These are phyloP conservation scores for Lepidurus packardi DNA, from an alignment of 1,140 invertebrate genomes.

Conservation along the genomic window DNA sequence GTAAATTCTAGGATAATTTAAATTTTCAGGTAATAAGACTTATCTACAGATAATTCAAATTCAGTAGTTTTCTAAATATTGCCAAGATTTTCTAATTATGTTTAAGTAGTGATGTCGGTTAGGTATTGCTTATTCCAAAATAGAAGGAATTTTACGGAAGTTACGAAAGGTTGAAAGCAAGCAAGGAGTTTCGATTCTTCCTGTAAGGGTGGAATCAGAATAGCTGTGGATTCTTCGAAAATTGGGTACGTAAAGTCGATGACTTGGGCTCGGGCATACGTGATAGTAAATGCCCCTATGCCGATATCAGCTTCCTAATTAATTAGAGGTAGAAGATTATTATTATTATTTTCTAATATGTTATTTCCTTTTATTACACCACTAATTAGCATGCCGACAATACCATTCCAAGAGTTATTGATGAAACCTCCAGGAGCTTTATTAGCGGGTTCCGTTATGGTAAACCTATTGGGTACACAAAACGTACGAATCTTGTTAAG, in stretches of 20 bases:
- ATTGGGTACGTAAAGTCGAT: conserved; percentile 47
- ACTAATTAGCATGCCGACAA: conserved; percentile 23
- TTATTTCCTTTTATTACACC: neutral
- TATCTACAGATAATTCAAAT: too few species aligned
- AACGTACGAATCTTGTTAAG: neutral
- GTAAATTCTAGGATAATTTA: too few species aligned
- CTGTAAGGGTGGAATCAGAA: conserved; percentile 41
- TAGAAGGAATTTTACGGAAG: neutral
- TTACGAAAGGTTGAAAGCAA: conserved; percentile 40
- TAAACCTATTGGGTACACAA: neutral
- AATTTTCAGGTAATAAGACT: too few species aligned
- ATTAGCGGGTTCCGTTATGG: neutral
- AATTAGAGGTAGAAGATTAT: neutral
- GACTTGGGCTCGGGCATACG: conserved; percentile 44
- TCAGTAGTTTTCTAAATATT: too few species aligned
- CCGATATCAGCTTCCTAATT: conserved; percentile 45
- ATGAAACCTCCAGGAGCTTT: neutral
- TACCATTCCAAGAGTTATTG: conserved; percentile 28
- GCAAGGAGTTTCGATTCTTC: conserved; percentile 40
- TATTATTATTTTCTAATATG: neutral
- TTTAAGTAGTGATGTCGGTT: neutral
- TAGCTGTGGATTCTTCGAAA: conserved; percentile 41
- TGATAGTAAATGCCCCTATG: conserved; percentile 47
- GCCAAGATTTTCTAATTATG: neutral
- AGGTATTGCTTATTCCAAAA: neutral